Conservation (phyloP, 2,888 invertebrate species). For the Hermodice carunculata region DNA sequence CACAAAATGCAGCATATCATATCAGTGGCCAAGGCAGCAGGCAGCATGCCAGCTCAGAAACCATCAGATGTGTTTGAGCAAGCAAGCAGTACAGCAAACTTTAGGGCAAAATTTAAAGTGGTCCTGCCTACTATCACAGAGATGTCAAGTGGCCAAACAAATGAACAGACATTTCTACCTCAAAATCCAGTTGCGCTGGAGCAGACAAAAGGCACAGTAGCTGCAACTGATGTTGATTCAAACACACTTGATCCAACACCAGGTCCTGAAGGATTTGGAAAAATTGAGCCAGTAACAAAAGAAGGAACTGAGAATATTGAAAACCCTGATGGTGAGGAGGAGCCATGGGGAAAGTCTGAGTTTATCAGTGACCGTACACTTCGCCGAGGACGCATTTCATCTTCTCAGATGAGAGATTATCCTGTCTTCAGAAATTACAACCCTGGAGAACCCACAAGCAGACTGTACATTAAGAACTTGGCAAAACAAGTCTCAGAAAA, state of each 20-base stretch:
- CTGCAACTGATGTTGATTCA: too few relatives aligned
- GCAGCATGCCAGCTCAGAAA: conserved; percentile 25
- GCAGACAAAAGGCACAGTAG: too few relatives aligned
- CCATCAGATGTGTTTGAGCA: conserved; percentile 55
- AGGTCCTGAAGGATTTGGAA: conserved; percentile 66
- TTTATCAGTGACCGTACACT: conserved; percentile 78
- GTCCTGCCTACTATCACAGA: too few relatives aligned
- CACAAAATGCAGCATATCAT: conserved; percentile 66
- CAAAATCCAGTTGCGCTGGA: too few relatives aligned
- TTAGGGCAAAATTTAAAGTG: too few relatives aligned
- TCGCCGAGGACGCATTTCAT: conserved; percentile 78
- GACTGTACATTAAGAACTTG: conserved; percentile 94
- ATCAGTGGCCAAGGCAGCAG: conserved; percentile 7
- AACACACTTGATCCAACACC: too few relatives aligned
- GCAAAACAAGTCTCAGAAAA: conserved; percentile 82
- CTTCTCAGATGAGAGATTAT: conserved; percentile 74
- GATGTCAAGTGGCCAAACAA: too few relatives aligned
- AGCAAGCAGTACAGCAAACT: too few relatives aligned
- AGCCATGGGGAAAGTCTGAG: conserved; percentile 51
- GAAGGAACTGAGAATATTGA: conserved; percentile 37
- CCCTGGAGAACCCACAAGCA: conserved; percentile 83
- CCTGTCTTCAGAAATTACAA: conserved; percentile 90
- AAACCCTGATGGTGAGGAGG: conserved; percentile 49
- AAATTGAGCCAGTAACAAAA: conserved; percentile 52
- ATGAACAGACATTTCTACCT: too few relatives aligned